Evolutionary conservation across 2,888 invertebrate genomes (phyloP).

Genomic region (Machimus rusticus): DNA sequence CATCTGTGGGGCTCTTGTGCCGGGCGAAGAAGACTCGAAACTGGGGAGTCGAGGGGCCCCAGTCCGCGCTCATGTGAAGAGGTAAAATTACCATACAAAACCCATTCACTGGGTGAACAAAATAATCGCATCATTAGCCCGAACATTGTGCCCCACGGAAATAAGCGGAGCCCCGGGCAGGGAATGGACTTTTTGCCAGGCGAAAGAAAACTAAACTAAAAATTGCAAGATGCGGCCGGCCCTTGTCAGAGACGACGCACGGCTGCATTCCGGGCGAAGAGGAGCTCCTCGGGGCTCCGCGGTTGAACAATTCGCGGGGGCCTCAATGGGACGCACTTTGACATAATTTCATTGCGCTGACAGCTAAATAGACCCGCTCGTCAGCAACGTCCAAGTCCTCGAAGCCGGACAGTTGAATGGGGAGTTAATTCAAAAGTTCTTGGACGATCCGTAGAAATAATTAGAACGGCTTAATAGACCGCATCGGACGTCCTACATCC

Average conservation of each 20-base stretch:
- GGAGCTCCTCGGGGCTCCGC: background rate
- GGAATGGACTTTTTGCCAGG: background rate
- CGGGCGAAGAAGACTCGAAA: background rate
- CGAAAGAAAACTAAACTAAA: background rate
- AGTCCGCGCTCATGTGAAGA: background rate
- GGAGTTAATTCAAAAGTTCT: background rate
- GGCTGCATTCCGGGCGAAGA: background rate
- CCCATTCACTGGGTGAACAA: conserved; percentile 20
- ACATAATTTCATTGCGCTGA: conserved; percentile 19
- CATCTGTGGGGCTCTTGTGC: background rate
- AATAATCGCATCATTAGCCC: conserved; percentile 45
- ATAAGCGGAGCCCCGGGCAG: background rate
- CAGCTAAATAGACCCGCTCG: conserved; percentile 24
- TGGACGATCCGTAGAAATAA: background rate
- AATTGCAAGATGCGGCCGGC: conserved; percentile 3
- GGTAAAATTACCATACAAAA: conserved; percentile 44
- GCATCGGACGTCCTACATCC: background rate
- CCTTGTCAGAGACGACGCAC: conserved; percentile 10
- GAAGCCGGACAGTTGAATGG: background rate
- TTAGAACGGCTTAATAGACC: background rate
- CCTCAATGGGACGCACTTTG: conserved; percentile 18
- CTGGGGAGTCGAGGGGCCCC: background rate
- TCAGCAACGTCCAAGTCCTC: background rate
- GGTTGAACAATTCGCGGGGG: conserved; percentile 3
- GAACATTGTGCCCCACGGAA: conserved; percentile 23